Percentiles rank a stretch among this genome's conserved stretches.
Evolutionary conservation across 2,888 invertebrate genomes (phyloP).

Genomic region (Cryptus armator): DNA sequence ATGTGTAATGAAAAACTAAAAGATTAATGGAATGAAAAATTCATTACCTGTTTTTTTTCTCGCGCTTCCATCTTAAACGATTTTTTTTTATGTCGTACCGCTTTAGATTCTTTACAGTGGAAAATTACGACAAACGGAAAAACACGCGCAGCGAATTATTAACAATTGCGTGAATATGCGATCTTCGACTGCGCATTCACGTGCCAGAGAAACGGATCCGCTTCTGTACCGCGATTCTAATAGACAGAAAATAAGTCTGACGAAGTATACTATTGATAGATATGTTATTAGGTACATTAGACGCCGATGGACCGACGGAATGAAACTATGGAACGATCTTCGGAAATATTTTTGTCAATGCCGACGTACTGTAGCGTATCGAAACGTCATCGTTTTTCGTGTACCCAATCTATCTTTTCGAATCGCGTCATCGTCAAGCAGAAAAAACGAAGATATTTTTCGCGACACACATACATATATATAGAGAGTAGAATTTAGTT

Average conservation of each 20-base stretch:
- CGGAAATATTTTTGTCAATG: conserved; percentile 1
- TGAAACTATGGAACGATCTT: neutral
- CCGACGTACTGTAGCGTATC: neutral
- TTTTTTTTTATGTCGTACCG: too few species aligned
- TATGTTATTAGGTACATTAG: neutral
- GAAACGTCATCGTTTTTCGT: neutral
- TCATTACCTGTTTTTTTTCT: too few species aligned
- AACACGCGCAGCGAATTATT: conserved; percentile 12
- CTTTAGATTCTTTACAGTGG: neutral
- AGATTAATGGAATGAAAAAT: too few species aligned
- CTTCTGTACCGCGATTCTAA: conserved; percentile 17
- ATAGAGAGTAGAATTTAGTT: neutral
- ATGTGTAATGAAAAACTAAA: too few species aligned
- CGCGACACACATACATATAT: neutral
- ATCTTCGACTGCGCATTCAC: conserved; percentile 18
- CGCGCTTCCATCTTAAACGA: too few species aligned
- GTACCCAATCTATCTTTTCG: neutral
- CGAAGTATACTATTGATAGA: conserved; percentile 32
- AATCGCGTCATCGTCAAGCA: neutral
- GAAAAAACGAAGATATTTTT: neutral
- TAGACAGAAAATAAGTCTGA: conserved; percentile 58
- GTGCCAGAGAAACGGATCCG: conserved; percentile 38
- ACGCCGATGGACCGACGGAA: conserved; percentile 3
- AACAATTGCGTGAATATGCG: neutral
- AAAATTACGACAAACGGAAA: conserved; percentile 23